Evolutionary conservation across 1,140 invertebrate genomes (phyloP), one percentile per base, ranked within the genome.

Genomic region (Saccostrea glomerata): DNA sequence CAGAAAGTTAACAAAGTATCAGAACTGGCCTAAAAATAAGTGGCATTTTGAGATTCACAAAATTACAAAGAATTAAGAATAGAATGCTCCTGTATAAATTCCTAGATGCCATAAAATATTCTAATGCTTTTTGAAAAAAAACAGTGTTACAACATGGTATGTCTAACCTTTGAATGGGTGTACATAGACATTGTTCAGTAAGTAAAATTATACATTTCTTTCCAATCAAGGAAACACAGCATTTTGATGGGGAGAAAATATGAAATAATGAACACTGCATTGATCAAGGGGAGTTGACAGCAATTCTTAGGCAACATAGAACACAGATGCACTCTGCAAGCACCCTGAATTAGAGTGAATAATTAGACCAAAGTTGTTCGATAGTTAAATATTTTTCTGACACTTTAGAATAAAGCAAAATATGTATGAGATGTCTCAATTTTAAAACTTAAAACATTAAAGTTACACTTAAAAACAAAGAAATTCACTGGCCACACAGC

Each of bases 11-110:
- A 36, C 30, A 36, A 30, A 77, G 70, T 77, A 11, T 36, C 3
- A 36, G 25, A 77, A 77, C 70, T 77, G 70, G 70, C 70, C 70
- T 77, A 77, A 77, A 77, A 77, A 20, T 63, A 63, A n/a, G 66
- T 73, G 25, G 23, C 23, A 77, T 30, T 23, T 77, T 77, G 70
- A 77, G 70, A 77, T 77, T 77, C 70, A 77, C 70, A 15, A 30
- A 77, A 15, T 47, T 77, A 30, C 23, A 36, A 77, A 17, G 11
- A 77, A 77, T 77, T 77, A 30, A 30, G 30, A 77, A 30, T 23
- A 77, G 13, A 15, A 36, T 36, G 13, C 5, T 9, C 30, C 23
- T 66, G 60, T 66, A 12, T 77, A 77, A 77, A 47, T 63, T 63
- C 58, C 17, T 63, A 20, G 58, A 63, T 63, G 47, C 47, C 47